Percentiles rank a stretch among this genome's conserved stretches.
phyloP scores from a whole-genome alignment of 1,140 invertebrate genomes.

The Sminthurinus signatus region DNA sequence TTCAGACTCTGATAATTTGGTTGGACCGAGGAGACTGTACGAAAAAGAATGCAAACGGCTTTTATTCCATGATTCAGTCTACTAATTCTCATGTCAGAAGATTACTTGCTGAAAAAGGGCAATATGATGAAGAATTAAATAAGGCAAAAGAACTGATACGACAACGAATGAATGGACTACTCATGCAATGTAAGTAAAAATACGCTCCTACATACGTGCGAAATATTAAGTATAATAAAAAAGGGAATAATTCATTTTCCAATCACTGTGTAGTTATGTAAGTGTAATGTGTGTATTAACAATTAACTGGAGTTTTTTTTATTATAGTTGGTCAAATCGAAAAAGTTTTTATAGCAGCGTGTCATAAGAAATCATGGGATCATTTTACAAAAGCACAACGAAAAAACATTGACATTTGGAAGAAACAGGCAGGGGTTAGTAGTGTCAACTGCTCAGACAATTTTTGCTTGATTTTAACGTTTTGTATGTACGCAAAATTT shows the following conservation, averaged over 20 bases:
- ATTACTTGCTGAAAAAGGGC: constrained; percentile 72
- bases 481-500: no score
- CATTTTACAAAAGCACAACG: constrained; percentile 97
- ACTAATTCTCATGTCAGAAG: constrained; percentile 82
- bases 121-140: constrained; percentile 77
- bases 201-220: no score
- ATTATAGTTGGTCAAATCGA: constrained; percentile 89
- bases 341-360: constrained; percentile 73
- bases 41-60: constrained; percentile 77
- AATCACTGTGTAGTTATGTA: background rate
- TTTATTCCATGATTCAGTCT: constrained; percentile 91
- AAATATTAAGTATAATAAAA: no score
- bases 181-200: constrained; percentile 80
- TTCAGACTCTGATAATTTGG: constrained; percentile 76
- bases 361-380: constrained; percentile 97
- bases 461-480: no score
- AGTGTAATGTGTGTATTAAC: background rate
- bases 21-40: constrained; percentile 84
- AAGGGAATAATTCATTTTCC: no score
- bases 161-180: constrained; percentile 69
- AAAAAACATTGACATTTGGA: constrained; percentile 97
- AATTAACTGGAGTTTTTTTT: background rate
- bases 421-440: constrained; percentile 93
- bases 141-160: constrained; percentile 70
- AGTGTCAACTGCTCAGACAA: no score